Conservation (phyloP, 2,888 invertebrate genomes). For the Oxycera nigricornis region DNA sequence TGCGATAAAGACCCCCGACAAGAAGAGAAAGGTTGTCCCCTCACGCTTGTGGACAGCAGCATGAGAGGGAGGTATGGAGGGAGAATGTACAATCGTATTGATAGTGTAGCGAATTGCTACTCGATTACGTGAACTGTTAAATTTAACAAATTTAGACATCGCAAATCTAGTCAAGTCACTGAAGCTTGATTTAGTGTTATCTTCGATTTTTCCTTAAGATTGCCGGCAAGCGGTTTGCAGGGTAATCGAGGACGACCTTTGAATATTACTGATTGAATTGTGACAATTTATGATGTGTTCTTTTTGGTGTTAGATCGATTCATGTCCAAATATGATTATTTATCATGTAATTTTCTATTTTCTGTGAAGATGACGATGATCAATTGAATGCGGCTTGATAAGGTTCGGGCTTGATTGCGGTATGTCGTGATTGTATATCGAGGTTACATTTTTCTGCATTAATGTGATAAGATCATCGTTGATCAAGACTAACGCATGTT, state of each 20-base stretch:
- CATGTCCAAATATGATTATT: neutral
- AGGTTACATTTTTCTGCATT: too few species aligned
- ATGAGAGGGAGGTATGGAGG: too few species aligned
- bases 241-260: neutral
- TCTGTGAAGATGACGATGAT: neutral
- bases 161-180: neutral
- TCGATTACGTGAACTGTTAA: neutral
- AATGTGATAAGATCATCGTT: too few species aligned
- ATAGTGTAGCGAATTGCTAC: neutral
- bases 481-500: too few species aligned
- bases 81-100: neutral
- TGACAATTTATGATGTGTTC: neutral
- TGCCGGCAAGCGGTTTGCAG: neutral
- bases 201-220: neutral
- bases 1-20: neutral
- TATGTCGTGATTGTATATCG: neutral
- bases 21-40: neutral
- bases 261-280: neutral
- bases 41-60: too few species aligned
- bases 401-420: neutral
- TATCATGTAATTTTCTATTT: neutral
- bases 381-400: neutral
- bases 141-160: constrained; percentile 3
- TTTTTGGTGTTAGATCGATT: neutral
- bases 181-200: neutral